Conservation (phyloP, 2,113 vertebrate genomes). For the Psilopsiagon aurifrons region DNA sequence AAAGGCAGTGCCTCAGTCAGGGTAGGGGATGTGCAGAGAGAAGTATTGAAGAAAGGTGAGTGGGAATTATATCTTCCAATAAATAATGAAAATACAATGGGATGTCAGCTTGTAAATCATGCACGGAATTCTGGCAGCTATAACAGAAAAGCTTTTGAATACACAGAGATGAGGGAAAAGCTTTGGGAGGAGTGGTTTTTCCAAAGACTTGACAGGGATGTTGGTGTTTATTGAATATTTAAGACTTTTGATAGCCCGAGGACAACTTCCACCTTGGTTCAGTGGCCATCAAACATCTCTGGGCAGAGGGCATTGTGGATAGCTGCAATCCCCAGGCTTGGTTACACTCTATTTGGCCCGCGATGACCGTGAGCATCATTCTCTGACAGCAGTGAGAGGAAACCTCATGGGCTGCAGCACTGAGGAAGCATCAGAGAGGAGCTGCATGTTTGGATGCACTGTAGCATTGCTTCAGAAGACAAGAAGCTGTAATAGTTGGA, state of each 20-base stretch:
- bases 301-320: rapidly evolving
- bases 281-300: background rate
- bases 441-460: background rate
- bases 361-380: background rate
- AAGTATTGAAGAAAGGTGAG: background rate
- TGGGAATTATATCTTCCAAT: background rate
- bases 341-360: background rate
- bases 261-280: background rate
- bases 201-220: background rate
- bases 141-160: background rate
- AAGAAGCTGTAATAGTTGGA: background rate
- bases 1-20: background rate
- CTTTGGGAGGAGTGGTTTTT: background rate
- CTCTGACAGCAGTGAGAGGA: rapidly evolving
- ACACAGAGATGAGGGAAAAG: background rate
- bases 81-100: background rate
- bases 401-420: rapidly evolving
- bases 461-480: background rate
- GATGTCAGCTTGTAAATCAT: background rate
- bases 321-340: background rate
- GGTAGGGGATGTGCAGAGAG: background rate
- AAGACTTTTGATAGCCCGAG: background rate
- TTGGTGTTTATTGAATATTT: background rate
- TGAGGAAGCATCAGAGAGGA: background rate
- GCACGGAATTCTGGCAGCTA: background rate